Evolutionary conservation across 2,113 vertebrate species (phyloP), one percentile per base, ranked within the genome.

Genomic region (Scatophagus argus): DNA sequence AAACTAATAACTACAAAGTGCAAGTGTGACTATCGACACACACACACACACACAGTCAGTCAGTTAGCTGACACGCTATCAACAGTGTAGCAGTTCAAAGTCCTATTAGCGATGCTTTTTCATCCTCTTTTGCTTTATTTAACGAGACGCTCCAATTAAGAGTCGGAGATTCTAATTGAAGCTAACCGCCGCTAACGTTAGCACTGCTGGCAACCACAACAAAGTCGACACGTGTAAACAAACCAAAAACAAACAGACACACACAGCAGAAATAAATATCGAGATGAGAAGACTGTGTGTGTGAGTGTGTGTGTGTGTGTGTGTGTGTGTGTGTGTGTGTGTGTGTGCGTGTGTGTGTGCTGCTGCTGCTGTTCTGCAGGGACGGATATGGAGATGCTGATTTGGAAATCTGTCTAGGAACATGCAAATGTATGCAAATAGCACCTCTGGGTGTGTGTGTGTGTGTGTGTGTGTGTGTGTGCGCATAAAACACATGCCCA

Each of bases 371-470:
- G 78, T 82, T 92, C 87, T 81, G 85, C 86, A 74, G 88, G 75
- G 91, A 90, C 49, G 52, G 69, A 88, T 87, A 72, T 65, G 80
- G 84, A 90, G 85, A 90, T 80, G 88, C 85, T 90, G 87, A 90
- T 92, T 90, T 91, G 73, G 82, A 89, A 89, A 86, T 85, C 86
- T 90, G 89, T 91, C 89, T 85, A 85, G 90, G 82, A 91, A 90
- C 72, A 92, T 90, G 91, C 90, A 90, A 92, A 92, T 92, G 19
- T 91, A 85, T 93, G 89, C 82, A 87, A 91, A 93, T 90, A 60
- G 14, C 8, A 62, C 25, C 59, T 46, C 31, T 43, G 58, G 38
- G 65, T 79, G 55, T 82, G 60, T 75, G 75, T 87, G 71, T 81
- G 78, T 63, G 66, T 74, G 76, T 63, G 60, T 63, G 68, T 81